Base-by-base conservation (phyloP, 2,888 invertebrate genomes). In the Apamea anceps region DNA sequence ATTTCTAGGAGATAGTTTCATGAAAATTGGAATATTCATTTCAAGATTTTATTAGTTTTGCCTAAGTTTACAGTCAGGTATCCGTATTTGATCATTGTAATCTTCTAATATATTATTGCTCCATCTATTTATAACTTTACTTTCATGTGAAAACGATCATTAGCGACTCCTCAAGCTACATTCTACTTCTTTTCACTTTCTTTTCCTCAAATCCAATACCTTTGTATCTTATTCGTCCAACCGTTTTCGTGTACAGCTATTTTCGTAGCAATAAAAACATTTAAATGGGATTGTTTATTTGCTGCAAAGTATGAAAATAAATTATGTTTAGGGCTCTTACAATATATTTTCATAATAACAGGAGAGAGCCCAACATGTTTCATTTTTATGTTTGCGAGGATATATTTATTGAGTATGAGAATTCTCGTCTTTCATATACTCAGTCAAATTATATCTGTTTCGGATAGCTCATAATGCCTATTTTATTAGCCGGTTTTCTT, bases 131-230 rank as follows among this genome's bases (percentile, higher is more conserved):
- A n/a, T 65, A n/a, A 15, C 18, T 37, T 62, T 18, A 75, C 25
- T 42, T 68, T 71, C 18, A 28, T 37, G 15, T 70, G 32, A 72
- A 77, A 74, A 73, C 65, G n/a, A 45, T 81, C 51, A 75, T 77
- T 80, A 76, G n/a, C 66, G 62, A 57, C 28, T 77, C 71, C 48
- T 51, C 57, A 65, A 70, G 65, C 67, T 51, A 32, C 60, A 54
- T 72, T 75, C 2, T 37, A 3, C 25, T 32, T 63, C 28, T 84
- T 83, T 73, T 76, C 79, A 81, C 65, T 85, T 77, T 72, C 67
- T 68, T 85, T 63, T 74, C 54, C 32, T 73, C 48, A 68, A 82
- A 80, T 70, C 28, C 75, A 75, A 70, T 73, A n/a, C 54, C 28
- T 75, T 66, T 25, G 28, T n/a, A 65, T 66, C 54, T 65, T 74